Evolutionary conservation across 2,797 vertebrate species (phyloP).

Genomic region (Amphiprion clarkii): DNA sequence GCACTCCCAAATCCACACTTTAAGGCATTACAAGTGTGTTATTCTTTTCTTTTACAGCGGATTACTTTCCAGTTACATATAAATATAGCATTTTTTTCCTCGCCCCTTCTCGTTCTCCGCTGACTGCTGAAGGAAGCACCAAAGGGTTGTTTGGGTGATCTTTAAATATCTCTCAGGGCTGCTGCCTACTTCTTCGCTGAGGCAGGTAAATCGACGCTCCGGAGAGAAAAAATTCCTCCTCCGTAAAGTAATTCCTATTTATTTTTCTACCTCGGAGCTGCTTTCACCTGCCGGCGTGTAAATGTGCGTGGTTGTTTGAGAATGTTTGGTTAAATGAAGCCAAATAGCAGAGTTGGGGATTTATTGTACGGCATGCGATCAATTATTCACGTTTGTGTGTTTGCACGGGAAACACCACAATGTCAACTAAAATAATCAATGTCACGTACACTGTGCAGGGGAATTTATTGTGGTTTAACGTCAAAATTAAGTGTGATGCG

Average conservation of each 20-base stretch:
- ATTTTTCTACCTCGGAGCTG: background rate
- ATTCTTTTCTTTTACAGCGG: background rate
- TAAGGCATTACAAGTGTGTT: background rate
- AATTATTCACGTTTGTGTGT: conserved; percentile 54
- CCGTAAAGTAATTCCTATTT: conserved; percentile 20
- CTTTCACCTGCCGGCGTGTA: conserved; percentile 14
- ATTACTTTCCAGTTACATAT: background rate
- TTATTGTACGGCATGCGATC: conserved; percentile 34
- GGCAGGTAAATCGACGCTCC: conserved; percentile 6
- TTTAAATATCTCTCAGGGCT: conserved; percentile 28
- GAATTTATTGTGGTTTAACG: background rate
- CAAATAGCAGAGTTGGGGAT: conserved; percentile 20
- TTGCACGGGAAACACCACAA: conserved; percentile 34
- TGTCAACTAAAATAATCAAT: background rate
- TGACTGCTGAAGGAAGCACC: conserved; percentile 11
- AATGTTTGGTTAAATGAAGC: conserved; percentile 22
- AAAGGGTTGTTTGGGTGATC: conserved; percentile 7
- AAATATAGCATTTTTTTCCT: background rate
- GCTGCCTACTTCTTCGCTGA: background rate
- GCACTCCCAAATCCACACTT: conserved; percentile 29
- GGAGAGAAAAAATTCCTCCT: conserved; percentile 10
- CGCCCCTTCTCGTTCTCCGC: background rate
- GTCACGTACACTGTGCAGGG: background rate
- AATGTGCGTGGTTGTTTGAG: conserved; percentile 25
- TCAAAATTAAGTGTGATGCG: no score